Evolutionary conservation across 1,140 invertebrate species (phyloP), one percentile per base, ranked within the genome.

Genomic region (Pachypeltis micranthus): DNA sequence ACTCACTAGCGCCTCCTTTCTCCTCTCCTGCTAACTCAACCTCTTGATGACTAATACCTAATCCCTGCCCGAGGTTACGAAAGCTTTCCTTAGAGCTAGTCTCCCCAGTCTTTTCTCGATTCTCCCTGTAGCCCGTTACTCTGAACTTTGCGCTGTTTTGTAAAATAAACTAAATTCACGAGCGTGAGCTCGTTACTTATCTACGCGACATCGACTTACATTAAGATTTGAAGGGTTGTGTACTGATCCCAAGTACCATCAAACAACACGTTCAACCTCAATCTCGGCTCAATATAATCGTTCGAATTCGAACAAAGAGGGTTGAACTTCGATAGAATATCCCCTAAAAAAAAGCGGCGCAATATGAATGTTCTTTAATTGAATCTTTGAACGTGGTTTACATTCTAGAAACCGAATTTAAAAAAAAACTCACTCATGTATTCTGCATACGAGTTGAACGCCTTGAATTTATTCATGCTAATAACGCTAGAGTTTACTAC

Each of bases 121-220:
- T n/a, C n/a, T n/a, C n/a, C n/a, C n/a, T n/a, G n/a, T n/a, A n/a
- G n/a, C n/a, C n/a, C n/a, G n/a, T n/a, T n/a, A n/a, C n/a, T n/a
- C n/a, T n/a, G n/a, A n/a, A n/a, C n/a, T n/a, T n/a, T n/a, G n/a
- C n/a, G n/a, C n/a, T n/a, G n/a, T n/a, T n/a, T n/a, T n/a, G n/a
- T n/a, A n/a, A n/a, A n/a, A n/a, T n/a, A n/a, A n/a, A n/a, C n/a
- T n/a, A n/a, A n/a, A n/a, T n/a, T n/a, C n/a, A n/a, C n/a, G n/a
- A n/a, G n/a, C n/a, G n/a, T n/a, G n/a, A n/a, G n/a, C n/a, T n/a
- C n/a, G n/a, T n/a, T n/a, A n/a, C n/a, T n/a, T n/a, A n/a, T n/a
- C n/a, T n/a, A n/a, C n/a, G n/a, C n/a, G n/a, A n/a, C n/a, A n/a
- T 44, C 27, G 21, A 51, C 63, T 60, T 60, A 64, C 63, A 26